Conservation (phyloP, 2,888 invertebrate genomes). For the Danaus chrysippus region DNA sequence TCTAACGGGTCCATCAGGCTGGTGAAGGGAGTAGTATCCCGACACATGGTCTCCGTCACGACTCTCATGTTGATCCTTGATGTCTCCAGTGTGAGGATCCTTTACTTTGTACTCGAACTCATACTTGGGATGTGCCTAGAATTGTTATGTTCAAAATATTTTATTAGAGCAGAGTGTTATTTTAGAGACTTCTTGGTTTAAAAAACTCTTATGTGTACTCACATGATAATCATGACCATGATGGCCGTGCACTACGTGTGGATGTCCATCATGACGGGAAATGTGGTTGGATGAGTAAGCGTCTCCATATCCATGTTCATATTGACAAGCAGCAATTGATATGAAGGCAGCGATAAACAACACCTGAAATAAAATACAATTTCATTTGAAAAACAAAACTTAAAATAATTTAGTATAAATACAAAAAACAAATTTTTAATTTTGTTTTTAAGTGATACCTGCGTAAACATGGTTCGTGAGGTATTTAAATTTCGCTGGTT, state of each 20-base stretch:
- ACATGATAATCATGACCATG: constrained; percentile 20
- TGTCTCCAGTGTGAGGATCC: constrained; percentile 74
- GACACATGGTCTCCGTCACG: constrained; percentile 64
- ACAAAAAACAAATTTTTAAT: background rate
- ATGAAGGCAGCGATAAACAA: constrained; percentile 14
- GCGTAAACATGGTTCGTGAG: constrained; percentile 18
- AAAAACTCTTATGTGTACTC: background rate
- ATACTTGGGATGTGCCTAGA: constrained; percentile 58
- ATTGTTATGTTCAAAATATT: constrained; percentile 9
- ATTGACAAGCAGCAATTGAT: background rate
- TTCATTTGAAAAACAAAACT: background rate
- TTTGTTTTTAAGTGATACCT: constrained; percentile 13
- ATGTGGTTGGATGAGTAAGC: constrained; percentile 59
- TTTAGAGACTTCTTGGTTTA: background rate
- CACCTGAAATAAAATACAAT: constrained; percentile 11
- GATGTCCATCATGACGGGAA: constrained; percentile 52
- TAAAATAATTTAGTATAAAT: background rate
- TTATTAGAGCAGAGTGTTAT: background rate
- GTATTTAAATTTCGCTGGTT: constrained; percentile 26
- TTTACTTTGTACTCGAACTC: constrained; percentile 57
- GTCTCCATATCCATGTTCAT: constrained; percentile 43
- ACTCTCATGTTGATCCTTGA: constrained; percentile 65
- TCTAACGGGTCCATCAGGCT: constrained; percentile 74
- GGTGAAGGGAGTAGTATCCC: constrained; percentile 59
- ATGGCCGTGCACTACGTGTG: constrained; percentile 41